These are phyloP conservation scores for Agraylea sexmaculata DNA, from an alignment of 1,140 invertebrate genomes.

Conservation along the genomic window DNA sequence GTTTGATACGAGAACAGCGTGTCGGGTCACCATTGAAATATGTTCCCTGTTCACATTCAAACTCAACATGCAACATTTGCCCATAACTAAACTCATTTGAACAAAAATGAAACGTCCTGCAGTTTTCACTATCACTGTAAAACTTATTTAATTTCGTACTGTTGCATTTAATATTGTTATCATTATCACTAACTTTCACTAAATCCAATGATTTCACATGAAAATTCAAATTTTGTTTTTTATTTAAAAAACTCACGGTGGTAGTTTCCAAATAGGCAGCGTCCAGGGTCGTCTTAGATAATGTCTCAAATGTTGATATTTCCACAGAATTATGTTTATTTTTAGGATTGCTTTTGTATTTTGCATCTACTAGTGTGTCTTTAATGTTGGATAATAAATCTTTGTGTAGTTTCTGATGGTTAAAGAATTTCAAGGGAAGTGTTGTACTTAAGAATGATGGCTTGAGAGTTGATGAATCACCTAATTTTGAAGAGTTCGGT, in stretches of 20 bases:
- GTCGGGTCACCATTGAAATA: conserved; percentile 14
- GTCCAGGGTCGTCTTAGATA: conserved; percentile 18
- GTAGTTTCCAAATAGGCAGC: conserved; percentile 18
- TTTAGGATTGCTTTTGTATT: too few species aligned
- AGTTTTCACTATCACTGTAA: conserved; percentile 20
- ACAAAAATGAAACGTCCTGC: conserved; percentile 21
- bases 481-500: background rate
- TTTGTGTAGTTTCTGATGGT: too few species aligned
- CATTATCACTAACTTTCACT: conserved; percentile 17
- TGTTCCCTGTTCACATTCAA: conserved; percentile 18
- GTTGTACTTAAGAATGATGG: background rate
- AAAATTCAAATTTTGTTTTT: conserved; percentile 9
- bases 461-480: background rate
- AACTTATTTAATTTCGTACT: conserved; percentile 19
- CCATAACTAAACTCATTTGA: conserved; percentile 11
- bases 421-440: background rate
- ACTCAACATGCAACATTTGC: conserved; percentile 19
- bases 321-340: too few species aligned
- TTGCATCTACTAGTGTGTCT: too few species aligned
- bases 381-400: background rate
- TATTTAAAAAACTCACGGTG: conserved; percentile 12
- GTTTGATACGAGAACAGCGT: conserved; percentile 16
- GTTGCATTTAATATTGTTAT: conserved; percentile 12
- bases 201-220: conserved; percentile 13
- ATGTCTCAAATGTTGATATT: conserved; percentile 14